Evolutionary conservation across 2,113 vertebrate species (phyloP), one percentile per base, ranked within the genome.

Genomic region (Platanista minor): DNA sequence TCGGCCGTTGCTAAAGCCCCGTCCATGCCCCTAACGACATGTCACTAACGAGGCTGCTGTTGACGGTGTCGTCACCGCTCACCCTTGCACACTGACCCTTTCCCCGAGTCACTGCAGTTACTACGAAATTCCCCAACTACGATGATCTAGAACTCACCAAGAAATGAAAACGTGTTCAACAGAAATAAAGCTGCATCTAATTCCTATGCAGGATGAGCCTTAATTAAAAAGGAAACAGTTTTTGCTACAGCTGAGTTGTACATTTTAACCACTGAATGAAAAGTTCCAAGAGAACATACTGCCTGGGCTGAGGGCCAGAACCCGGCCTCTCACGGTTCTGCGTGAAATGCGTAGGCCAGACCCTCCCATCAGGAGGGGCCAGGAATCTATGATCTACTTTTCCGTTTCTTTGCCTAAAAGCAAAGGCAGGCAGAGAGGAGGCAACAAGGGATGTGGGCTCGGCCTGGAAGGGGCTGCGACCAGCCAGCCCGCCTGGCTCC

Each of bases 181-280:
- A 89, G 61, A 90, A 88, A 92, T 83, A 94, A 86, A 94, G 33
- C 21, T 74, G 57, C 21, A 52, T 43, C 87, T 69, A 93, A 93
- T 82, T 89, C 64, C 82, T 90, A 80, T 20, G 86, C 81, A 33
- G 69, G 13, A 52, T 25, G 33, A 69, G 33, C 78, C 71, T 91
- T 91, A 74, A 87, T 41, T 21, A 57, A 94, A 94, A 96, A 93
- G 57, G 66, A 87, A 94, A 83, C 3, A 43, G 14, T 25, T 89
- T 95, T 83, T 74, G 49, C 94, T 69, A 54, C 27, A 49, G 29
- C 12, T 74, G 20, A 83, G 36, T 36, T 77, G 57, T 18, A 52
- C 17, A 57, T 74, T 90, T 88, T 86, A 83, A 96, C 29, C 12
- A 88, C 41, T 43, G 14, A 92, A 74, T 41, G 36, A 91, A 43